Evolutionary conservation across 2,113 vertebrate genomes (phyloP).

Genomic region (Poicephalus meyeri): DNA sequence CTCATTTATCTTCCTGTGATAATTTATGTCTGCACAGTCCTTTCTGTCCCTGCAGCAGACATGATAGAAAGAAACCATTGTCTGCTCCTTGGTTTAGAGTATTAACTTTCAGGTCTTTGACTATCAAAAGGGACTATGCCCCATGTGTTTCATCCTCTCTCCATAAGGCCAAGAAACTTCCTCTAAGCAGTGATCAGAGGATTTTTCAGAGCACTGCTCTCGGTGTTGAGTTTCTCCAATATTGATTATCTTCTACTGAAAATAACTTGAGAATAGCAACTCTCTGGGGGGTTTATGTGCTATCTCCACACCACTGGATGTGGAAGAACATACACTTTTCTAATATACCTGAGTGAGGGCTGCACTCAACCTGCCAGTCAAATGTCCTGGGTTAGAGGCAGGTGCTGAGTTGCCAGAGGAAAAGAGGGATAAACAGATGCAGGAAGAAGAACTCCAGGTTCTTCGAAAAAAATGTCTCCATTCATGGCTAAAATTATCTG

Average conservation of each 20-base stretch:
- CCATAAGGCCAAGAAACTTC: neutral
- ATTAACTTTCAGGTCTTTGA: neutral
- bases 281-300: neutral
- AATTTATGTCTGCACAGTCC: neutral
- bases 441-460: neutral
- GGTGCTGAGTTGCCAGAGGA: neutral
- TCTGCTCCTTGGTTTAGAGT: rapidly evolving
- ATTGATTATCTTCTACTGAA: neutral
- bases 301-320: rapidly evolving
- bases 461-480: neutral
- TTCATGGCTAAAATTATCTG: neutral
- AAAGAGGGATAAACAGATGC: neutral
- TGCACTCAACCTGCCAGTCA: neutral
- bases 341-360: neutral
- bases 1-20: neutral
- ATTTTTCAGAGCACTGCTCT: neutral
- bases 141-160: rapidly evolving
- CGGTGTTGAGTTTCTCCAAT: neutral
- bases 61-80: rapidly evolving
- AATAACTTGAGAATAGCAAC: neutral
- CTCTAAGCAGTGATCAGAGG: rapidly evolving
- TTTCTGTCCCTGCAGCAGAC: neutral
- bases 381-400: neutral
- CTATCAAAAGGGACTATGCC: neutral
- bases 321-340: too few species aligned